Conservation (phyloP, 2,888 invertebrate genomes). For the Leptinotarsa juncta region DNA sequence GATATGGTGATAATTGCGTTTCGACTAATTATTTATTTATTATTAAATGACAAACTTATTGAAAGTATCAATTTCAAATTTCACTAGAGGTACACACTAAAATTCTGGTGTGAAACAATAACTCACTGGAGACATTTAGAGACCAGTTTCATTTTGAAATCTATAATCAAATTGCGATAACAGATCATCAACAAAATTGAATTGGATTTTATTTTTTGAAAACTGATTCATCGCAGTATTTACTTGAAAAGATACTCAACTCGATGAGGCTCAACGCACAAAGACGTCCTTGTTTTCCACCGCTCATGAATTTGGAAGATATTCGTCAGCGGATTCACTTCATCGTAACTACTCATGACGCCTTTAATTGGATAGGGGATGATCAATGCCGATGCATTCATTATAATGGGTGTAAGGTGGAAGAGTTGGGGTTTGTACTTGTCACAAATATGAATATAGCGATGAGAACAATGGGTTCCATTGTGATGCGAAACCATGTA, state of each 20-base stretch:
- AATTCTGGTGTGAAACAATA: too few relatives aligned
- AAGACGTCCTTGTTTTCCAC: not conserved
- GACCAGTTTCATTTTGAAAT: too few relatives aligned
- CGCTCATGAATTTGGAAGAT: not conserved
- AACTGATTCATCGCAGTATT: not conserved
- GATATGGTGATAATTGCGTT: too few relatives aligned
- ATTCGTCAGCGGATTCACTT: slow-evolving; percentile 11
- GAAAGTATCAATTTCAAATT: too few relatives aligned
- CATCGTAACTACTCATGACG: slow-evolving; percentile 16
- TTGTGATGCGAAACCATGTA: not conserved
- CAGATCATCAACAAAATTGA: too few relatives aligned
- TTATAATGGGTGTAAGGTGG: slow-evolving; percentile 8
- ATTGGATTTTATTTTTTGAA: too few relatives aligned
- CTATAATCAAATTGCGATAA: too few relatives aligned
- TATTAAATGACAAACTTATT: too few relatives aligned
- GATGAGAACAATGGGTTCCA: not conserved
- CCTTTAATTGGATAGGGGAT: slow-evolving; percentile 13
- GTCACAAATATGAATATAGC: not conserved
- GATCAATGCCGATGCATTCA: slow-evolving; percentile 1
- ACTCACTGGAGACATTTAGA: too few relatives aligned
- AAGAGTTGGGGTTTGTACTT: not conserved
- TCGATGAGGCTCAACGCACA: not conserved
- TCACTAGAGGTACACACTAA: too few relatives aligned
- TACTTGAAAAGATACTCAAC: not conserved
- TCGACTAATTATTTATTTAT: too few relatives aligned